Conservation (phyloP, 2,888 invertebrate species). For the Trissolcus brochymenae region DNA sequence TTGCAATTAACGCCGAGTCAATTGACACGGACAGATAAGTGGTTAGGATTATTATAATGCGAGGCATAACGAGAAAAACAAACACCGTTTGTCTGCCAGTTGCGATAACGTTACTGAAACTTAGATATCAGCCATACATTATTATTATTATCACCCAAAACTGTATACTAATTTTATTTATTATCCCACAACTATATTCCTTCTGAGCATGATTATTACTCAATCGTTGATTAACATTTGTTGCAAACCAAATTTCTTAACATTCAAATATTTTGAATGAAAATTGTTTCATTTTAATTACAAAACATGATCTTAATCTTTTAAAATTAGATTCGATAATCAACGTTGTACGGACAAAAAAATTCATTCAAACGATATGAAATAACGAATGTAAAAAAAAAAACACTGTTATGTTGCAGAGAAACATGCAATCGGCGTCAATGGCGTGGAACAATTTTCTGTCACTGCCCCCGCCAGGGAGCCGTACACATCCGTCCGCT, state of each 20-base stretch:
- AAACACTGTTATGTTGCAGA: conserved; percentile 73
- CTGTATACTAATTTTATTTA: too few species aligned
- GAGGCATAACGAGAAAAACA: conserved; percentile 50
- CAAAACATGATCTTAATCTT: too few species aligned
- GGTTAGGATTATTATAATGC: conserved; percentile 52
- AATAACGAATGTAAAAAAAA: conserved; percentile 6
- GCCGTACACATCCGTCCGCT: conserved; percentile 67
- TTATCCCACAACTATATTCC: too few species aligned
- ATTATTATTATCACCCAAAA: background rate
- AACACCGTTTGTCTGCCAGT: conserved; percentile 42
- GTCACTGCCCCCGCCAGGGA: conserved; percentile 70
- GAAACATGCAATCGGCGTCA: conserved; percentile 73
- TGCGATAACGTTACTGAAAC: conserved; percentile 46
- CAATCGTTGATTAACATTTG: too few species aligned
- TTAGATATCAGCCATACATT: conserved; percentile 26
- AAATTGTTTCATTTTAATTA: too few species aligned
- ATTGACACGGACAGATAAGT: conserved; percentile 50
- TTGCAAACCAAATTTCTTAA: too few species aligned
- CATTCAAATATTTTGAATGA: too few species aligned
- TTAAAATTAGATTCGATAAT: too few species aligned
- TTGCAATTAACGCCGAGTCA: conserved; percentile 46
- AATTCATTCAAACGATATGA: background rate
- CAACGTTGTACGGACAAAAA: too few species aligned
- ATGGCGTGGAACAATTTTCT: conserved; percentile 74
- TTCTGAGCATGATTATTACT: too few species aligned